A percentile compares a stretch with the other conserved stretches of the same genome.
These are phyloP conservation scores for Leuctra nigra DNA, from an alignment of 2,888 invertebrate genomes.

Conservation along the genomic window DNA sequence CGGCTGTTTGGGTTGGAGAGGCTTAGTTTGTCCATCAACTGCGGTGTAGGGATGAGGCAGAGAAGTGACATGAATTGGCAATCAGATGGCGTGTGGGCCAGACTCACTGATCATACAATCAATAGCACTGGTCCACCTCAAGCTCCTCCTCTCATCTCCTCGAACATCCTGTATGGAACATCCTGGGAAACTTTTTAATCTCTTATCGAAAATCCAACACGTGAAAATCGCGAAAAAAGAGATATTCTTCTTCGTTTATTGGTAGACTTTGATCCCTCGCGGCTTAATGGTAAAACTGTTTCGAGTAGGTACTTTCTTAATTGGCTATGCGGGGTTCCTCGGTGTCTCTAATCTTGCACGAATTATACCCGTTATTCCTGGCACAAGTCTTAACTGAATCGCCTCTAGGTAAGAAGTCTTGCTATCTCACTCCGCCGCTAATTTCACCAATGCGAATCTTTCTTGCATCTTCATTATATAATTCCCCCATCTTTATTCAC, in stretches of 20 bases:
- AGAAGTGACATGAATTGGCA: constrained; percentile 10
- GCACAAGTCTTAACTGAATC: constrained; percentile 2
- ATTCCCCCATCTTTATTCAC: too few relatives aligned
- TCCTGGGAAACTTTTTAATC: neutral
- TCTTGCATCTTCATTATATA: too few relatives aligned
- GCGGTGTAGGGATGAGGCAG: constrained; percentile 2
- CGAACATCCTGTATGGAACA: neutral
- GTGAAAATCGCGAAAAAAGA: neutral
- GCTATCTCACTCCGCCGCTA: neutral
- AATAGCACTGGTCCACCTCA: constrained; percentile 10
- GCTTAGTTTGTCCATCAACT: neutral
- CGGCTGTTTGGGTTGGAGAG: too few relatives aligned
- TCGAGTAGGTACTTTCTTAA: neutral
- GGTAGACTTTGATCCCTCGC: constrained; percentile 2
- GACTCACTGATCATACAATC: constrained; percentile 9
- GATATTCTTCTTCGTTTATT: constrained; percentile 5
- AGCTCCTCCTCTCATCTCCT: neutral
- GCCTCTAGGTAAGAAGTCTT: neutral
- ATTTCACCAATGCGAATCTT: neutral
- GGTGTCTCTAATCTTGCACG: neutral
- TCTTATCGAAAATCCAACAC: neutral
- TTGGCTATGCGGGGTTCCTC: neutral
- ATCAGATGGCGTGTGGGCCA: constrained; percentile 6
- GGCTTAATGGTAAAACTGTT: constrained; percentile 9
- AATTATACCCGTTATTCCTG: neutral